phyloP scores from a whole-genome alignment of 2,888 invertebrate species.

The Orthonevra nobilis region DNA sequence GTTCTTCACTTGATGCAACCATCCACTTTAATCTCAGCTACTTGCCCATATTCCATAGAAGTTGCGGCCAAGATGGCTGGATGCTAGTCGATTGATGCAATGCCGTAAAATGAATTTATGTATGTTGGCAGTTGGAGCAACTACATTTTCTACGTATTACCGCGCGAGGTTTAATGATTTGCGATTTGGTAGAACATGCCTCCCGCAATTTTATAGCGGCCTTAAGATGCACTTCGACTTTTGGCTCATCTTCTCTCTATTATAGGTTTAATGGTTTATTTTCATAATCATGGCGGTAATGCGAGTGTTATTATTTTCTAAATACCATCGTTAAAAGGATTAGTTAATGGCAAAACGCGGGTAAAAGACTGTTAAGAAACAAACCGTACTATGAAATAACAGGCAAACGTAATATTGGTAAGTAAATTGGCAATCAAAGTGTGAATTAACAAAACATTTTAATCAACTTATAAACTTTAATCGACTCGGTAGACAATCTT shows the following conservation, averaged over 20 bases:
- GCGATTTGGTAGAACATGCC: constrained; percentile 53
- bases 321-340: no score
- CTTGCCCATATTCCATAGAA: constrained; percentile 31
- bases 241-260: neutral
- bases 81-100: neutral
- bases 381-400: no score
- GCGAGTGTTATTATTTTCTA: constrained; percentile 21
- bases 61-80: constrained; percentile 1
- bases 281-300: constrained; percentile 7
- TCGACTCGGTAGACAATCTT: no score
- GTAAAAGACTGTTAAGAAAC: no score
- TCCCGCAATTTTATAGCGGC: constrained; percentile 40
- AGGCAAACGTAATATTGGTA: no score
- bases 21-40: constrained; percentile 24
- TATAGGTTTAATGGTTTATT: constrained; percentile 19
- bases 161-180: constrained; percentile 36
- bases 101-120: constrained; percentile 40
- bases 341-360: no score
- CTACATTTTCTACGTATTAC: constrained; percentile 46
- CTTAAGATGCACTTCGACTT: constrained; percentile 11
- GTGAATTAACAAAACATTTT: no score
- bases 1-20: neutral
- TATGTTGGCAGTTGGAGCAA: constrained; percentile 35
- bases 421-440: no score
- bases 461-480: no score